These are phyloP conservation scores for Augochlora pura DNA, from an alignment of 1,140 invertebrate species.

Conservation along the genomic window DNA sequence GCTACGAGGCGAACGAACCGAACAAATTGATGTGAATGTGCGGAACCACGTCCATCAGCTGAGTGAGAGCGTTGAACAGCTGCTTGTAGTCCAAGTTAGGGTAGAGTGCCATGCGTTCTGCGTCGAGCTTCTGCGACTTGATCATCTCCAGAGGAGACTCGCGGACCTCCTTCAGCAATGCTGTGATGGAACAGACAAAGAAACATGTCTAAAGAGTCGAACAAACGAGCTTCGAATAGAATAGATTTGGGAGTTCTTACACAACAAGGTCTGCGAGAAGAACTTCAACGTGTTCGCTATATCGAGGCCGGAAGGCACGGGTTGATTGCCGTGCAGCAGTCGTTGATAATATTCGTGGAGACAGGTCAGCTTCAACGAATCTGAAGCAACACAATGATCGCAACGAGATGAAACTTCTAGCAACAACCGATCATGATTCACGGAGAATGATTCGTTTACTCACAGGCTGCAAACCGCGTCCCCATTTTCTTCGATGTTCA, in stretches of 20 bases:
- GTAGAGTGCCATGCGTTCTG: constrained; percentile 92
- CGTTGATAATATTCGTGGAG: constrained; percentile 97
- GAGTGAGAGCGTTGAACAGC: constrained; percentile 92
- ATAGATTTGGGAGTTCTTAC: constrained; percentile 83
- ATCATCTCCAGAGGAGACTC: constrained; percentile 94
- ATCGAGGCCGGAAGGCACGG: constrained; percentile 95
- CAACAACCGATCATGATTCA: too few relatives aligned
- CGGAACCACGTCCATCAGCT: constrained; percentile 89
- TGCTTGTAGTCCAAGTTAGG: constrained; percentile 97
- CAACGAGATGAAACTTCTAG: too few relatives aligned
- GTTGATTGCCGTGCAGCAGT: constrained; percentile 93
- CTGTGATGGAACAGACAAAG: constrained; percentile 79
- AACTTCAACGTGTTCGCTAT: constrained; percentile 98
- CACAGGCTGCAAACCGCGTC: constrained; percentile 80
- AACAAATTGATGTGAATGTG: constrained; percentile 91
- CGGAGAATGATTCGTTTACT: constrained; percentile 54
- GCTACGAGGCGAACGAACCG: constrained; percentile 79
- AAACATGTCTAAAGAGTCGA: too few relatives aligned
- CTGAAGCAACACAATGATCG: constrained; percentile 81
- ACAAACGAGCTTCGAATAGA: too few relatives aligned
- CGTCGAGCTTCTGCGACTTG: constrained; percentile 91
- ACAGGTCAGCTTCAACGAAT: constrained; percentile 98
- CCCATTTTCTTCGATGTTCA: constrained; percentile 71
- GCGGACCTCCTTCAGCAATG: constrained; percentile 96
- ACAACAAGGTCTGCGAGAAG: constrained; percentile 97